These are phyloP conservation scores for Athene cunicularia DNA, from an alignment of 2,113 vertebrate species.

Conservation along the genomic window DNA sequence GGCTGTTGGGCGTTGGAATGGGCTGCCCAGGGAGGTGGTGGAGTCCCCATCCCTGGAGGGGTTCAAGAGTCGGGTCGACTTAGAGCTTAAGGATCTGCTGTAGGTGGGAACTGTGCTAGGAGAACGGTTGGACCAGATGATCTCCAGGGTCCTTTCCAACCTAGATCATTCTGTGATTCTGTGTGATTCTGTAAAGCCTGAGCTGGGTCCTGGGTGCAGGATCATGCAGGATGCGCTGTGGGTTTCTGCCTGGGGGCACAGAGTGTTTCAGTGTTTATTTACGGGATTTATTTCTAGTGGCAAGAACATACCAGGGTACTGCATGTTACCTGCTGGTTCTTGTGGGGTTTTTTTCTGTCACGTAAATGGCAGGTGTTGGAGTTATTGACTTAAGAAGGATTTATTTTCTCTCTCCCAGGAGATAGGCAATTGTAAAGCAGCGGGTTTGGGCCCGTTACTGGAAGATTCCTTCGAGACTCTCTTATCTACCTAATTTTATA, in stretches of 20 bases:
- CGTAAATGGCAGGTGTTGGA: neutral
- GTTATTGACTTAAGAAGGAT: neutral
- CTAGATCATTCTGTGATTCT: no score
- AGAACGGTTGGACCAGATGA: no score
- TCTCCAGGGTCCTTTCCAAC: no score
- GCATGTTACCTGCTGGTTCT: neutral
- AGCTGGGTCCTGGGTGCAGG: neutral
- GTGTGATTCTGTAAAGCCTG: neutral
- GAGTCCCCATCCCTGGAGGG: no score
- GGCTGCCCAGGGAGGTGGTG: no score
- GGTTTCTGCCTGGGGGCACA: neutral
- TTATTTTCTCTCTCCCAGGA: constrained; percentile 22
- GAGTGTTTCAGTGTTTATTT: neutral
- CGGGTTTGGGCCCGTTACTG: neutral
- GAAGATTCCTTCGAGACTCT: neutral
- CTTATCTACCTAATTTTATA: constrained; percentile 14
- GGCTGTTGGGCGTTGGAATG: no score
- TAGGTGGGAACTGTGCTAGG: no score
- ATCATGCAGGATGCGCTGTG: neutral
- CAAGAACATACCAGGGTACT: neutral
- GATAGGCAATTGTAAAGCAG: neutral
- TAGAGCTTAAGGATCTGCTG: no score
- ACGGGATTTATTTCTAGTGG: neutral
- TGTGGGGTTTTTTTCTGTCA: neutral
- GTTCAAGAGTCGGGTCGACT: no score